Conservation (phyloP, 2,797 vertebrate genomes). For the Rhodeus uyekii region DNA sequence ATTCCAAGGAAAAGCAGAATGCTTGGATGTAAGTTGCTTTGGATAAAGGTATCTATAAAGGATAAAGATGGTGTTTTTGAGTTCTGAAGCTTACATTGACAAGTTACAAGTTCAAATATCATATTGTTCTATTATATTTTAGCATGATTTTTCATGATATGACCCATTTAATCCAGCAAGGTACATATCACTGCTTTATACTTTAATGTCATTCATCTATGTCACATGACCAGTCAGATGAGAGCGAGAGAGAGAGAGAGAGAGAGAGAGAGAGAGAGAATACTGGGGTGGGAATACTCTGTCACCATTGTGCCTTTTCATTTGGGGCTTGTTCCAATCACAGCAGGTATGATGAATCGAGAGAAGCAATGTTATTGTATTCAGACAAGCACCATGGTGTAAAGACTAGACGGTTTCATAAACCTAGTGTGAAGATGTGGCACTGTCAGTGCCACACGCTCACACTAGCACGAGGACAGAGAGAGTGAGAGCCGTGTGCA, state of each 20-base stretch:
- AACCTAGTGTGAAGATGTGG: neutral
- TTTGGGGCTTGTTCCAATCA: neutral
- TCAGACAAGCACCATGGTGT: neutral
- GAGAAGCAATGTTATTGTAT: neutral
- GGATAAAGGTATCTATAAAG: too few relatives aligned
- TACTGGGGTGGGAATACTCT: neutral
- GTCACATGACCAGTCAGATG: neutral
- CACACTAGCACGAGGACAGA: neutral
- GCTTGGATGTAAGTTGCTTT: too few relatives aligned
- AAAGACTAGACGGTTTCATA: neutral
- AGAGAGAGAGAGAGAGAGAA: neutral
- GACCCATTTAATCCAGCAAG: neutral
- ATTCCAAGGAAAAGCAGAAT: too few relatives aligned
- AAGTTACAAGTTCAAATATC: neutral
- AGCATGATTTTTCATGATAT: neutral
- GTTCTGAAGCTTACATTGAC: neutral
- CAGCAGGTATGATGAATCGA: neutral
- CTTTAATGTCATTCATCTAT: neutral
- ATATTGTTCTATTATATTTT: neutral
- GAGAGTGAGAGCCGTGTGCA: constrained; percentile 50
- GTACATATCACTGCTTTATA: neutral
- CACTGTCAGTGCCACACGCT: neutral
- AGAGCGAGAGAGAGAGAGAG: too few relatives aligned
- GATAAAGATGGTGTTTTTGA: neutral
- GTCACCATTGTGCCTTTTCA: neutral